Base-by-base conservation (phyloP, 1,140 invertebrate species). In the Acromyrmex echinatior region DNA sequence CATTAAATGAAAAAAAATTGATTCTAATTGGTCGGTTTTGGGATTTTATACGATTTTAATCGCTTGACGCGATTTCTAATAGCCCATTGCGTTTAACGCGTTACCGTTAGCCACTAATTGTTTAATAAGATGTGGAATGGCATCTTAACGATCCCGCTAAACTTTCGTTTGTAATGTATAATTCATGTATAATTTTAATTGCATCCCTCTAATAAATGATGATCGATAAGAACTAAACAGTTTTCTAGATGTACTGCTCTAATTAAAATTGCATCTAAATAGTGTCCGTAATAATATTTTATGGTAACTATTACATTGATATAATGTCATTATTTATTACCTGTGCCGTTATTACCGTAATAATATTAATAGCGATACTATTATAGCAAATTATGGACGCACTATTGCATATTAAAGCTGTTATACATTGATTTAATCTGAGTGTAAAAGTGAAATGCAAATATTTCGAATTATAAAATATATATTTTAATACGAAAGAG, bases 91-190 rank as follows among this genome's bases (percentile, higher is more conserved):
- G 31, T 39, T 68, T 80, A 80, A 68, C 51, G 63, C 28, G 49
- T 68, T 80, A 80, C 78, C 49, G 78, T 80, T 80, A 80, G 28
- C 49, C 14, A 49, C 3, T 80, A 80, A 68, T 80, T 80, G 78
- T 80, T 56, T n/a, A 35, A 68, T 49, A 12, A 80, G 63, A 56
- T 51, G 63, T 49, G 49, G 28, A 80, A 39, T 49, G 66, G n/a
- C 31, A 45, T 49, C 28, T 80, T 56, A 80, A 80, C n/a, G 63
- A 80, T 80, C 49, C 49, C 62, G 49, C 49, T 68, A 80, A 80
- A 68, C 9, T 49, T 63, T 68, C 49, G 28, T 68, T 80, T 80
- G 78, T 80, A 68, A 68, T 51, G 78, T 21, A n/a, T 80, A 39
- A 80, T 80, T 65, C 45, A 51, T 31, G 28, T 21, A n/a, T 68